A percentile compares a stretch with the other conserved stretches of the same genome.
Conservation (phyloP, 2,888 invertebrate species). For the Caenorhabditis wallacei region DNA sequence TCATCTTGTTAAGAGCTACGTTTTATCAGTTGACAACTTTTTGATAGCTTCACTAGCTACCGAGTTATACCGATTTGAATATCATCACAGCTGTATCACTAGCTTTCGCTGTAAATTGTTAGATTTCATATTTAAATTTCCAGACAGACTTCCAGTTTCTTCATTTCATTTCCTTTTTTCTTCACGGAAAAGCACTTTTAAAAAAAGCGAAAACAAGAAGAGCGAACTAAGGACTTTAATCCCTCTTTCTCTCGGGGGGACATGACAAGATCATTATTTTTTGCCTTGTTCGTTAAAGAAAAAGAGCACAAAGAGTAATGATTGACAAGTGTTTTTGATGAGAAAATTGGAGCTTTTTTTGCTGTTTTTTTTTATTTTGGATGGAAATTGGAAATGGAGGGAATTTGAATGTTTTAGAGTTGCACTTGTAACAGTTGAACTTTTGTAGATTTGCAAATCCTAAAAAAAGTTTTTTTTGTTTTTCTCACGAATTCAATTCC, state of each 20-base stretch:
- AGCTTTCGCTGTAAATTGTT: too few relatives aligned
- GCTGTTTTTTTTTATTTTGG: not conserved
- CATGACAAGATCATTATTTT: conserved; percentile 22
- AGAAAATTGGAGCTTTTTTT: conserved; percentile 9
- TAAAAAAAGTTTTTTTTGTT: not conserved
- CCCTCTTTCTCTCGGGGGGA: not conserved
- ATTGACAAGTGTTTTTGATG: conserved; percentile 35
- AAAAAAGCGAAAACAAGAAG: not conserved
- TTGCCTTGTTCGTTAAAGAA: not conserved
- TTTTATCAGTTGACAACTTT: too few relatives aligned
- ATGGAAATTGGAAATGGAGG: not conserved
- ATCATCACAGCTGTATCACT: too few relatives aligned
- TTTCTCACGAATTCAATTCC: not conserved
- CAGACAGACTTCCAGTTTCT: not conserved
- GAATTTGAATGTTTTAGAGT: not conserved
- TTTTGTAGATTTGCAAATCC: not conserved
- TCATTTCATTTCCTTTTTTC: not conserved
- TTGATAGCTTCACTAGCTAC: too few relatives aligned
- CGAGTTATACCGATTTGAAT: too few relatives aligned
- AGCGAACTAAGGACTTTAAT: conserved; percentile 31
- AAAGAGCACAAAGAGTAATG: conserved; percentile 24
- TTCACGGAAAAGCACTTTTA: too few relatives aligned
- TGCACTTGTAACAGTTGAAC: too few relatives aligned
- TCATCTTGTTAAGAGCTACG: too few relatives aligned
- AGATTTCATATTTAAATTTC: too few relatives aligned